Base-by-base conservation (phyloP, 2,888 invertebrate species). In the Zygothrica quintamaculata region DNA sequence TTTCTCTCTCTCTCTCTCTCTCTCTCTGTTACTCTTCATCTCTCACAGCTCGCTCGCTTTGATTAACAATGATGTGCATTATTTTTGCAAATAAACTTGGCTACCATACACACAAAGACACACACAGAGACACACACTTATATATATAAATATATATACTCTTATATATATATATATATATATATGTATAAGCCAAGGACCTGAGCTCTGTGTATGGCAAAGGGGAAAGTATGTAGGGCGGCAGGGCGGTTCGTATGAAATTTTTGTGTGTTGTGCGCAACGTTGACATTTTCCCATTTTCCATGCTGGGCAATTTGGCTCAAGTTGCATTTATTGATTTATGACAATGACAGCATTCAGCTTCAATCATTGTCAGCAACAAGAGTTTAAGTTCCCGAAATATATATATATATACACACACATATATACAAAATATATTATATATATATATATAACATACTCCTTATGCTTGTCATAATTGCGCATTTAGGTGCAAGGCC, bases 51-150 rank as follows among this genome's bases (percentile, higher is more conserved):
- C 34, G 33, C 42, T 50, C 48, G 57, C 65, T 80, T 77, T 86
- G 86, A 84, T 84, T 86, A 86, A 72, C 81, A 76, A 80, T 86
- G 86, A 84, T 86, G 82, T 86, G 78, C 86, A 86, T 82, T 86
- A 84, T 80, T 82, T 82, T 77, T 77, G 71, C 77, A 84, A 75
- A 80, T 84, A 75, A 74, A 77, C 67, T 84, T 65, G 57, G 36
- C 9, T 34, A 46, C 29, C 18, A 34, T 48, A 70, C 44, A 29
- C 29, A 29, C 29, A 29, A 1, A 29, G 7, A 29, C 29, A 29
- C 29, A 39, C 18, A 13, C n/a, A 11, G 18, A 33, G 44, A 13
- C 29, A n/a, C 29, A 29, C 29, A 29, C 29, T 26, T 26, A n/a
- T n/a, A n/a, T n/a, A n/a, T n/a, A n/a, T n/a, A n/a, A n/a, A n/a